Evolutionary conservation across 2,797 vertebrate species (phyloP), one percentile per base, ranked within the genome.

Genomic region (Pyrocephalus nanus): DNA sequence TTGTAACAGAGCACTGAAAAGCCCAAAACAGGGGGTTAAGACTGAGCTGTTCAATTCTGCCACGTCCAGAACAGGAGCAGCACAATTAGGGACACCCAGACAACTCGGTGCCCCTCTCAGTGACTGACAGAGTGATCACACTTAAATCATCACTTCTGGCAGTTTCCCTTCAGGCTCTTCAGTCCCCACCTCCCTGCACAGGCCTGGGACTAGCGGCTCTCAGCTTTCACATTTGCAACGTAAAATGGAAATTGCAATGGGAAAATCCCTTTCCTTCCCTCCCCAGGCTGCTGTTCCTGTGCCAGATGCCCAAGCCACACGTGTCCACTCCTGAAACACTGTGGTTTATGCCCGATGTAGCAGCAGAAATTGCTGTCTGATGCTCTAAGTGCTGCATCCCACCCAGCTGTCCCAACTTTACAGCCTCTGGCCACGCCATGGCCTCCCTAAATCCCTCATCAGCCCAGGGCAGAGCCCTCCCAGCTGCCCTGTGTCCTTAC

Each of bases 301-400:
- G 32, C 16, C 29, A 90, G 42, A 45, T 38, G 32, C 32, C n/a
- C 20, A 3, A 87, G 19, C 11, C 18, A 6, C 71, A 17, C 12
- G 4, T 15, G 4, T 5, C n/a, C 4, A 1, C 4, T 57, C 65
- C 54, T 29, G 0, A 73, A 80, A 53, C 0, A 0, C 58, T 55
- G 42, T 6, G 19, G 18, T 67, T 93, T 38, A 15, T 26, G 50
- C 38, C 58, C 47, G 69, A 1, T 0, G 1, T 2, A 83, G 87
- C 66, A 81, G 62, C 74, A 82, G 81, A n/a, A 32, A 30, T 47
- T 54, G 54, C 48, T 34, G 26, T 30, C 43, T 81, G 70, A 22
- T 58, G 55, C 32, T 13, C 0, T 12, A 12, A 91, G 50, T 11
- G 34, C 53, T 57, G 15, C 40, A 25, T 30, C 62, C 36, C 78